Base-by-base conservation (phyloP, 2,113 vertebrate genomes). In the Prionailurus bengalensis region DNA sequence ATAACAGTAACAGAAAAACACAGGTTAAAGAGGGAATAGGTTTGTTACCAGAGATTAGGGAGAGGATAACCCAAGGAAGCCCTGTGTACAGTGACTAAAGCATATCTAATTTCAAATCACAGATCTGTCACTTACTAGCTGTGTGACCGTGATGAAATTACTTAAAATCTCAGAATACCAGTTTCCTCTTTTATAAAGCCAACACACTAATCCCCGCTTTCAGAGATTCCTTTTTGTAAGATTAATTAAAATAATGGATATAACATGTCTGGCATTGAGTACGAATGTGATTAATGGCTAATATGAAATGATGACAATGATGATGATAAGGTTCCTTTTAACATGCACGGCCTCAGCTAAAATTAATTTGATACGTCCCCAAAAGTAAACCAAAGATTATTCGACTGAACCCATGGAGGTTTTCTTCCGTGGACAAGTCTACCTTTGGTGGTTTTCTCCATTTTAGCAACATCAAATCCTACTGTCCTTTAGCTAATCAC, bases 231-330 rank as follows among this genome's bases (percentile, higher is more conserved):
- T 91, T 94, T 91, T 93, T 80, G 31, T 89, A 88, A 92, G 9
- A 89, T 86, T 84, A 91, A 89, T 93, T 95, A 94, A 92, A 97
- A 92, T 89, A 92, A 94, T 76, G 51, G 33, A n/a, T 76, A 86
- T n/a, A 68, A 85, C 0, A 4, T 82, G 70, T 21, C 16, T 61
- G 66, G 15, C 7, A 82, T 58, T 65, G 51, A 80, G 10, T 81
- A 95, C 0, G 0, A 82, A 94, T 94, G 45, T 95, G 83, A 97
- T 89, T 74, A 92, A 95, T 89, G 61, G 55, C 66, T 96, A 55
- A 29, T 78, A 83, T 90, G 33, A 94, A 86, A 78, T n/a, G 70
- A 78, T 83, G 27, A 89, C 84, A 92, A 96, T 68, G 36, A 42
- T 94, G 82, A 88, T 84, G 48, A 58, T 81, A 89, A 93, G 39